Percentiles rank a stretch among this genome's conserved stretches.
phyloP scores from a whole-genome alignment of 2,797 vertebrate genomes.

The Onychomys leucogaster region DNA sequence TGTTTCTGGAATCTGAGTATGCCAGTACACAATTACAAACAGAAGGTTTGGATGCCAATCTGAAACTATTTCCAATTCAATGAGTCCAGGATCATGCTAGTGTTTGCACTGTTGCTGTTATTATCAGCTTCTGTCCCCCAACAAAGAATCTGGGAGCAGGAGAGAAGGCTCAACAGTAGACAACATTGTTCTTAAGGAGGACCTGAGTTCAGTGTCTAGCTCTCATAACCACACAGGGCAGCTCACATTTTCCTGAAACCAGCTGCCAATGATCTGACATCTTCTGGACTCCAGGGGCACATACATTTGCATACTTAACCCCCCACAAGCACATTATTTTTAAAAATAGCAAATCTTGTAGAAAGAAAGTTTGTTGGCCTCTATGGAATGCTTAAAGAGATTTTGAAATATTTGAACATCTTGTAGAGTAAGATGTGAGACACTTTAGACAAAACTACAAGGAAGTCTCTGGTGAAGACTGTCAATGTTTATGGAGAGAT shows the following conservation, averaged over 20 bases:
- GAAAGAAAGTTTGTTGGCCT: background rate
- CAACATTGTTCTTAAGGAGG: no score
- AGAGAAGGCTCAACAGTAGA: background rate
- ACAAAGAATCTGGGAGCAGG: background rate
- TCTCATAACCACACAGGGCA: background rate
- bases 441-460: background rate
- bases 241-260: background rate
- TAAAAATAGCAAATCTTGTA: background rate
- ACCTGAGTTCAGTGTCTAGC: background rate
- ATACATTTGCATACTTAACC: background rate
- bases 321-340: background rate
- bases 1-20: background rate
- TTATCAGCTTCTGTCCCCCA: background rate
- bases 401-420: background rate
- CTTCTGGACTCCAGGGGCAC: background rate
- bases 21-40: background rate
- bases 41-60: background rate
- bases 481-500: background rate
- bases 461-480: background rate
- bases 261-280: background rate
- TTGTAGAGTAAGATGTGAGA: background rate
- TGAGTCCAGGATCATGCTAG: background rate
- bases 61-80: background rate
- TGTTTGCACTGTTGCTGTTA: background rate
- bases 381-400: background rate